Evolutionary conservation across 2,888 invertebrate species (phyloP).

Genomic region (Sinotaia quadrata): DNA sequence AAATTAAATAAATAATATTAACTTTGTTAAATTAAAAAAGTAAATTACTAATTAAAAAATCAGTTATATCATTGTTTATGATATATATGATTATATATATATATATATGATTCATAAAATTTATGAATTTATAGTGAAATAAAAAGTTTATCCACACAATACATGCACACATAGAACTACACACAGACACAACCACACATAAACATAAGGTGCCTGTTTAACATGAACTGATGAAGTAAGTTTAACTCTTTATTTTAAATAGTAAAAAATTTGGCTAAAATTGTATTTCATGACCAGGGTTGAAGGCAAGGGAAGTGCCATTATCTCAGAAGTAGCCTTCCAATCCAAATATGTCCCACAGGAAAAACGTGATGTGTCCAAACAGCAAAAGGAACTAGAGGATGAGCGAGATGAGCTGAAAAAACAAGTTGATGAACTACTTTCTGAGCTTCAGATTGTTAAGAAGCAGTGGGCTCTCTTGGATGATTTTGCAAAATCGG

Average conservation of each 20-base stretch:
- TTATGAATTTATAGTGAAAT: too few relatives aligned
- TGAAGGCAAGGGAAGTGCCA: conserved; percentile 56
- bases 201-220: too few relatives aligned
- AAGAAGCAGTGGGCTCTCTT: conserved; percentile 64
- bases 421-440: conserved; percentile 28
- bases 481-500: conserved; percentile 62
- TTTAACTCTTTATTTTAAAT: too few relatives aligned
- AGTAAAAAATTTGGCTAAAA: too few relatives aligned
- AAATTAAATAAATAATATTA: too few relatives aligned
- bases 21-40: too few relatives aligned
- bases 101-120: too few relatives aligned
- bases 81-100: too few relatives aligned
- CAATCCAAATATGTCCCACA: conserved; percentile 41
- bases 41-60: too few relatives aligned
- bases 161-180: conserved; percentile 1
- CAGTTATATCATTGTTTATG: too few relatives aligned
- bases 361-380: conserved; percentile 38
- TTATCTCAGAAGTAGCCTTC: conserved; percentile 55
- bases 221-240: too few relatives aligned
- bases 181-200: conserved; percentile 1
- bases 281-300: conserved; percentile 51
- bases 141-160: too few relatives aligned
- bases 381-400: conserved; percentile 33
- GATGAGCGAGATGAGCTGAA: conserved; percentile 29
- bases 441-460: conserved; percentile 27